Conservation (phyloP, 2,113 vertebrate species). For the Cyprinodon brontotheroides region DNA sequence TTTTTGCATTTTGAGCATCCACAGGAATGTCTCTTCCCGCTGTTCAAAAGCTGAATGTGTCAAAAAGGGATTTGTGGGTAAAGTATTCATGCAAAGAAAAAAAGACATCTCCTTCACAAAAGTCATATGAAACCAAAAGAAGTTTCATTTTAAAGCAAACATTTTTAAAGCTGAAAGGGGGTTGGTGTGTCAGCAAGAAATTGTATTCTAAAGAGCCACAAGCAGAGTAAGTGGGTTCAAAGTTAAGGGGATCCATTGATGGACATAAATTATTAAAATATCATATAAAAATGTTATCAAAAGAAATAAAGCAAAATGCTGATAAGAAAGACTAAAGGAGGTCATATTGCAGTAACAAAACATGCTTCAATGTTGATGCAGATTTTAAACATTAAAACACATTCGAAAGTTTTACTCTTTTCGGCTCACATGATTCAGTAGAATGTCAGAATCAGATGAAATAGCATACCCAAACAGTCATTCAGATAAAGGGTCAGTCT, state of each 20-base stretch:
- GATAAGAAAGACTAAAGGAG: conserved; percentile 2
- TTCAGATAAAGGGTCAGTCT: conserved; percentile 9
- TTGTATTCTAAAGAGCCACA: conserved; percentile 15
- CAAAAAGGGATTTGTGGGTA: background rate
- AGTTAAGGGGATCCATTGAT: conserved; percentile 12
- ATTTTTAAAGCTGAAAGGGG: conserved; percentile 16
- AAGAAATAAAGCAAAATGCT: background rate
- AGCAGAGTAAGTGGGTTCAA: conserved; percentile 17
- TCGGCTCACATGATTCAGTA: background rate
- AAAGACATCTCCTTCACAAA: conserved; percentile 37
- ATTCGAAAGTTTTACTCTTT: background rate
- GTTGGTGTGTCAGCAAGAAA: conserved; percentile 2
- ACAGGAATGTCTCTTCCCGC: too few relatives aligned
- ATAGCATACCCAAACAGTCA: background rate
- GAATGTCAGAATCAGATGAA: conserved; percentile 3
- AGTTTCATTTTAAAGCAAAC: conserved; percentile 17
- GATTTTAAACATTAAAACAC: background rate
- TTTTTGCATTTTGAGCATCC: too few relatives aligned
- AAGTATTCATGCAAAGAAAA: conserved; percentile 52
- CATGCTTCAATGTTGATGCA: conserved; percentile 34
- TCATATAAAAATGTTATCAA: background rate
- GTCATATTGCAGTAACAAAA: conserved; percentile 21
- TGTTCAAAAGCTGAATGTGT: too few relatives aligned
- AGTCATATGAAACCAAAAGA: conserved; percentile 24
- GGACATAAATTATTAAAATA: background rate